Percentiles rank a stretch among this genome's conserved stretches.
Evolutionary conservation across 2,888 invertebrate species (phyloP).

Genomic region (Nymphalis polychloros): DNA sequence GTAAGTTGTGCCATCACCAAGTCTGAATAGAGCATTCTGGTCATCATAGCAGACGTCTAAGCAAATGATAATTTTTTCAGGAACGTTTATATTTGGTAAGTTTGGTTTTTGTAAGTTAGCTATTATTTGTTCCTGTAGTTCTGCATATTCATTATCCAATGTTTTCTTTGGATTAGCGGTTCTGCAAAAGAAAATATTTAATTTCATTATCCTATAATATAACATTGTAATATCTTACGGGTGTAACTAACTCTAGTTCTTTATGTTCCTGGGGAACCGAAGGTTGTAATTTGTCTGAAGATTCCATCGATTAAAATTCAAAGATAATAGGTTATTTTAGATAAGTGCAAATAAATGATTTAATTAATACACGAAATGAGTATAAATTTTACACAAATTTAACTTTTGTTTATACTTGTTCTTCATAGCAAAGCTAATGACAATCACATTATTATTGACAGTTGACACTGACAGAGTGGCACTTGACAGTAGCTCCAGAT

Average conservation of each 20-base stretch:
- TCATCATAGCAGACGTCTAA: conserved; percentile 83
- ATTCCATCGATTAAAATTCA: conserved; percentile 26
- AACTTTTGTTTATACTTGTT: no score
- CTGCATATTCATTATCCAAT: conserved; percentile 45
- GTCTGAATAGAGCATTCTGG: conserved; percentile 74
- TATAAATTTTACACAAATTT: no score
- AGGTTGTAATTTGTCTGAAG: conserved; percentile 51
- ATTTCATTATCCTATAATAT: not conserved
- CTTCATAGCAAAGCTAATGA: no score
- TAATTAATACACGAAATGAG: no score
- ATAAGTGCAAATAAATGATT: no score
- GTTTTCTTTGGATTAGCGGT: conserved; percentile 25
- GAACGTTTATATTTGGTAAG: conserved; percentile 78
- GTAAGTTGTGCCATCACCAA: conserved; percentile 80
- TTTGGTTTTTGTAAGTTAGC: conserved; percentile 72
- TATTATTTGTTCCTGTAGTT: conserved; percentile 64
- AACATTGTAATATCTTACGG: not conserved
- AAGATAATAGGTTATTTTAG: no score
- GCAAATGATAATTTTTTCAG: conserved; percentile 84
- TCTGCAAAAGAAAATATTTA: conserved; percentile 36
- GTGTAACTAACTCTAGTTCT: conserved; percentile 28
- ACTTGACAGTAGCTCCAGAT: no score
- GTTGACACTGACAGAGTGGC: no score
- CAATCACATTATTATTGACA: no score
- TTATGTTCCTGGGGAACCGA: conserved; percentile 43